Evolutionary conservation across 2,113 vertebrate genomes (phyloP).

Genomic region (Cephalophus harveyi): DNA sequence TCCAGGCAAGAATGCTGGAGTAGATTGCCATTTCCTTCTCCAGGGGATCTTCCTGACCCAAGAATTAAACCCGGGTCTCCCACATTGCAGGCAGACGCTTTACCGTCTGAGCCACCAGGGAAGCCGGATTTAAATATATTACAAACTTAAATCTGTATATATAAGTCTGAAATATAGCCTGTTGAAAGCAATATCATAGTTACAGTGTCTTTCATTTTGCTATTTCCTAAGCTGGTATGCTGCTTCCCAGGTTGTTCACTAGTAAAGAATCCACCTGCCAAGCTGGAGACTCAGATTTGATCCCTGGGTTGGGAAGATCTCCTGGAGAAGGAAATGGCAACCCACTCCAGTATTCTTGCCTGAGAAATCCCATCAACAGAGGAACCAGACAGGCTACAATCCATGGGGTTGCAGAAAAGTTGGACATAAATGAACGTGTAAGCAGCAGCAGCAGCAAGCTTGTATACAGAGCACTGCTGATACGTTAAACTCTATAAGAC

Average conservation of each 20-base stretch:
- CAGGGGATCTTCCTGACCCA: too few species aligned
- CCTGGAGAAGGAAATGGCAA: not conserved
- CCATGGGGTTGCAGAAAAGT: not conserved
- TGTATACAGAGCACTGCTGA: not conserved
- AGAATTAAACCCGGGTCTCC: too few species aligned
- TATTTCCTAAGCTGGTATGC: not conserved
- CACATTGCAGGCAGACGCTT: too few species aligned
- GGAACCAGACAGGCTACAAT: not conserved
- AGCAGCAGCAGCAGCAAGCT: not conserved
- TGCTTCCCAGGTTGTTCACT: not conserved
- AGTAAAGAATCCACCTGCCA: not conserved
- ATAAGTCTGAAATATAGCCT: not conserved
- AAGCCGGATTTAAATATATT: not conserved
- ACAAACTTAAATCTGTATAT: not conserved
- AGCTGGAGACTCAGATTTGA: not conserved
- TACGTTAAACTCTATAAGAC: not conserved
- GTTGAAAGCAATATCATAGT: not conserved
- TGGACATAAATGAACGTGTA: not conserved
- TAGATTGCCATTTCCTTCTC: too few species aligned
- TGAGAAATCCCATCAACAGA: not conserved
- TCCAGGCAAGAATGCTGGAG: too few species aligned
- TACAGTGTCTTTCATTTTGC: constrained; percentile 10
- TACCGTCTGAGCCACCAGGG: too few species aligned
- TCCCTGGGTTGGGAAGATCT: not conserved
- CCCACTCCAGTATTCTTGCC: not conserved